Evolutionary conservation across 2,797 vertebrate species (phyloP), one percentile per base, ranked within the genome.

Genomic region (Cuculus canorus): DNA sequence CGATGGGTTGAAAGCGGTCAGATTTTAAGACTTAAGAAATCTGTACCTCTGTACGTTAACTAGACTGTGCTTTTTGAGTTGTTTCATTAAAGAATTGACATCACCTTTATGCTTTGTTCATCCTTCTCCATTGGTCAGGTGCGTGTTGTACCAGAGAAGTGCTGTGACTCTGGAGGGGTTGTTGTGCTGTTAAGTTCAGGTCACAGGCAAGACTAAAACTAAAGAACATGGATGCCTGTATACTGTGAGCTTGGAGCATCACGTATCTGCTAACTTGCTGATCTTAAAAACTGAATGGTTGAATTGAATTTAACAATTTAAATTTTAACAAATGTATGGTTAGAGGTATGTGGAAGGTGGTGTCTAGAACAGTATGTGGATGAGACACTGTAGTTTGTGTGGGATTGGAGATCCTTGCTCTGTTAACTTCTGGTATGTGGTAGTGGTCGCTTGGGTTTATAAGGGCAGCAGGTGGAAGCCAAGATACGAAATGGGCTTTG

Each of bases 291-390:
- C 11, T 48, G 22, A 48, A 5, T 19, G 65, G 11, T 9, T 84
- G 43, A 45, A 45, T 45, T 18, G 43, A 45, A 17, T 45, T 45
- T 45, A 45, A 45, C 43, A 45, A 7, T 45, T 45, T 45, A 45
- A 45, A 45, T 23, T 48, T 32, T 12, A 43, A 28, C 23, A 45
- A 19, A 18, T 17, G 1, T 56, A 5, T 18, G 64, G 11, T 9
- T 84, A n/a, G 17, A n/a, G 16, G 53, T 5, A 2, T 65, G n/a
- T 66, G 43, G 19, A 52, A 64, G 39, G 43, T 35, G 10, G 3
- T 73, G n/a, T 61, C 56, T 23, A 33, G 52, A 54, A 17, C 33
- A n/a, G 30, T 52, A 10, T 41, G 24, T 45, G 0, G 0, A 7
- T 13, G 27, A 48, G 9, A 11, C 5, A 45, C 16, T 35, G 12